These are phyloP conservation scores for Chromobotia macracanthus DNA, from an alignment of 2,797 vertebrate genomes.

Conservation along the genomic window DNA sequence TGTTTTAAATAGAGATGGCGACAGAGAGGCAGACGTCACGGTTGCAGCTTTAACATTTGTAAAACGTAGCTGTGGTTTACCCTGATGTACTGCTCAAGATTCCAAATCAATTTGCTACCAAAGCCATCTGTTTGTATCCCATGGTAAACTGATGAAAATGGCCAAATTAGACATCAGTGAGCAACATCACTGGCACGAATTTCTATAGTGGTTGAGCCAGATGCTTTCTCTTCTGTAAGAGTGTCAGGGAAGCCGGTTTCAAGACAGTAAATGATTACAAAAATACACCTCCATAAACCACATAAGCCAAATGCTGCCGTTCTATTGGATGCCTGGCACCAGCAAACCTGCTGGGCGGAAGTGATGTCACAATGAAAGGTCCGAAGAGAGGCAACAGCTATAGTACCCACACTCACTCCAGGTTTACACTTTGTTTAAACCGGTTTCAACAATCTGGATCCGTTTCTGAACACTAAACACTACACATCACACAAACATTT, in stretches of 20 bases:
- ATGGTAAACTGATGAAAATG: conserved; percentile 46
- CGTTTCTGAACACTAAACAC: neutral
- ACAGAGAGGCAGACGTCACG: too few species aligned
- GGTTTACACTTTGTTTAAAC: neutral
- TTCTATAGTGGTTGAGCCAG: conserved; percentile 15
- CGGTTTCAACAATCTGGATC: neutral
- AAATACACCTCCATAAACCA: neutral
- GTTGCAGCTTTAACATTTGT: too few species aligned
- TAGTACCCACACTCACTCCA: neutral
- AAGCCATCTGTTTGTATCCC: conserved; percentile 55
- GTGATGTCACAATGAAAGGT: conserved; percentile 24
- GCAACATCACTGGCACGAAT: conserved; percentile 37
- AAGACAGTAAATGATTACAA: conserved; percentile 27
- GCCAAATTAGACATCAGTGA: conserved; percentile 47
- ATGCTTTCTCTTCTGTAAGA: neutral
- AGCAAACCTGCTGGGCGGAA: neutral
- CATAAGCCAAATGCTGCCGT: conserved; percentile 3
- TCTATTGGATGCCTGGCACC: conserved; percentile 11
- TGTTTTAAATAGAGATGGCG: too few species aligned
- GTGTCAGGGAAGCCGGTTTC: conserved; percentile 6
- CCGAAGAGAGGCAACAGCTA: neutral
- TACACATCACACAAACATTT: neutral
- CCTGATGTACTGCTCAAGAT: conserved; percentile 42
- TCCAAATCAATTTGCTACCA: conserved; percentile 29
- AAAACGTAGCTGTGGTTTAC: conserved; percentile 15